Evolutionary conservation across 2,113 vertebrate species (phyloP).

Genomic region (Cynocephalus volans): DNA sequence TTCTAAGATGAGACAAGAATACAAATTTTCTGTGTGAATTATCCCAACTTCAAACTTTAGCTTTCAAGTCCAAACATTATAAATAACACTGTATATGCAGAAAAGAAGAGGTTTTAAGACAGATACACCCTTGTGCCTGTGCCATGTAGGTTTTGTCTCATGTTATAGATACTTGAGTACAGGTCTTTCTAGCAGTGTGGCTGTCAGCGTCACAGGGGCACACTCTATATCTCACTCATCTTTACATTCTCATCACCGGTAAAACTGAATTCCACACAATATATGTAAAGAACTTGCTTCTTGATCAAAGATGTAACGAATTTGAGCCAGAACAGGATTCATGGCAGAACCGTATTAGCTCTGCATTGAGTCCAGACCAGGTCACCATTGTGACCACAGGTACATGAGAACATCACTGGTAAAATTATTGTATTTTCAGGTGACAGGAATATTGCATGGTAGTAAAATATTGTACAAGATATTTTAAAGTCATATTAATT

Average conservation of each 20-base stretch:
- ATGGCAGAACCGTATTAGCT: neutral
- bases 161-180: neutral
- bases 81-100: neutral
- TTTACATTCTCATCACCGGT: neutral
- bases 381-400: neutral
- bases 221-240: neutral
- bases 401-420: neutral
- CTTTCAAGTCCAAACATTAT: neutral
- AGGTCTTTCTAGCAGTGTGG: neutral
- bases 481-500: neutral
- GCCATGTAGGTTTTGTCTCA: neutral
- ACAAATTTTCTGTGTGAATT: neutral
- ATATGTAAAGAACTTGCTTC: neutral
- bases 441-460: neutral
- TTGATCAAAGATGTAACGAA: neutral
- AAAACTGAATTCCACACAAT: neutral
- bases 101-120: neutral
- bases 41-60: neutral
- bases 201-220: neutral
- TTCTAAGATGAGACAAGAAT: neutral
- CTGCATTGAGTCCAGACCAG: neutral
- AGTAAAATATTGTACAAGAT: neutral
- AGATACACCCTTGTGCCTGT: neutral
- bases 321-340: neutral
- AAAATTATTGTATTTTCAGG: constrained; percentile 29